Evolutionary conservation across 2,113 vertebrate species (phyloP).

Genomic region (Micromys minutus): DNA sequence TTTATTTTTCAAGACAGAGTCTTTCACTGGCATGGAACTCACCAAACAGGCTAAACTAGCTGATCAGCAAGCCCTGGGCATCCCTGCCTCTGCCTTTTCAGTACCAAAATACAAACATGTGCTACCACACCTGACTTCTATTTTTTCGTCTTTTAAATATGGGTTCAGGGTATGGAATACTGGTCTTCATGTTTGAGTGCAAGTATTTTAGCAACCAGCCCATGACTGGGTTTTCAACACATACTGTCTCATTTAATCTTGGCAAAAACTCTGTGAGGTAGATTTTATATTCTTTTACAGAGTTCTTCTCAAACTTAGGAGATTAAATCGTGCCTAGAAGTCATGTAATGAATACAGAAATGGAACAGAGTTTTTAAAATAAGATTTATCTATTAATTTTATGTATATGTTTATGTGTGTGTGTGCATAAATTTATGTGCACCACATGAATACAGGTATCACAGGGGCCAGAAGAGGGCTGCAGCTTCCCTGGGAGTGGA

Average conservation of each 20-base stretch:
- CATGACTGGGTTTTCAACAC: neutral
- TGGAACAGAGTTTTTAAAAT: neutral
- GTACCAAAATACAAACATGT: neutral
- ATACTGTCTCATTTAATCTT: neutral
- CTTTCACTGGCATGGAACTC: too few species aligned
- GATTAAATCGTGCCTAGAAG: neutral
- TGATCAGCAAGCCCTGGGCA: neutral
- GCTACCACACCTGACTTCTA: neutral
- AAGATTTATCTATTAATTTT: neutral
- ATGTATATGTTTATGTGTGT: neutral
- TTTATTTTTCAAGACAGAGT: neutral
- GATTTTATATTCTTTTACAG: neutral
- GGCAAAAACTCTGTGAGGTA: neutral
- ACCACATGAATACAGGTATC: neutral
- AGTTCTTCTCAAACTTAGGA: neutral
- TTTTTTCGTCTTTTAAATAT: neutral
- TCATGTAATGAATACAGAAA: neutral
- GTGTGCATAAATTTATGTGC: neutral
- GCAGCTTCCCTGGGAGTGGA: neutral
- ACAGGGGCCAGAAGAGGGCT: neutral
- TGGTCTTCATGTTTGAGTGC: neutral
- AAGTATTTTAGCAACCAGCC: neutral
- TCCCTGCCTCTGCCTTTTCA: neutral
- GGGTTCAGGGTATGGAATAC: too few species aligned
- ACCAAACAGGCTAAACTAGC: neutral